Evolutionary conservation across 2,797 vertebrate genomes (phyloP), one percentile per base, ranked within the genome.

Genomic region (Novumbra hubbsi): DNA sequence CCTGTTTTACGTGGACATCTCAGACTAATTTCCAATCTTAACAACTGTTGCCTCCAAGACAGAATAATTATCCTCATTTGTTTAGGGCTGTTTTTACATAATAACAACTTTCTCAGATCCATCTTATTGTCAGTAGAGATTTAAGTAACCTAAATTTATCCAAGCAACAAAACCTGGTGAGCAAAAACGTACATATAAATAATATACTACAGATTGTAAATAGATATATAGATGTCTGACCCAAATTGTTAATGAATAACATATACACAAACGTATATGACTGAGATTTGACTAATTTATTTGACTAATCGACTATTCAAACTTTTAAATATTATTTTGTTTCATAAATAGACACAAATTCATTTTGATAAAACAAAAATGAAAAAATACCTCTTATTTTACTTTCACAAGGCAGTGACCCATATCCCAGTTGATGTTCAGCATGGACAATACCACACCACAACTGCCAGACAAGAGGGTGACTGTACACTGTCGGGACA

Each of bases 41-140:
- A 86, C 77, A 85, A 79, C 83, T 74, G 73, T 81, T 81, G 34
- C 32, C 21, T 38, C 62, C 76, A 52, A 34, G 63, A 62, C 70
- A 16, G 48, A 77, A 78, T 64, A 71, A 70, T 73, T 2, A 52
- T 77, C 68, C 70, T 38, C 65, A 52, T 50, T 28, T 38, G n/a
- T 27, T 24, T 24, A 12, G 69, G 21, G 66, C n/a, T 70, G 68
- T 30, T 6, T 71, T 28, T 72, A 41, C 57, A 62, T 66, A 55
- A 7, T 21, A 75, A 72, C 79, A 73, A 75, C 70, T 70, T 21
- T 63, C 28, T 72, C 65, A 75, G 64, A 83, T 73, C 70, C 57
- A 57, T 69, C 80, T 77, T 78, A 63, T 81, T 28, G 50, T 48
- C 52, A 68, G 73, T 75, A 76, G 38, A 57, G 74, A 68, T 79